Base-by-base conservation (phyloP, 30 jellyfish, hydroid and myxozoan species). In the Pelagia noctiluca region DNA sequence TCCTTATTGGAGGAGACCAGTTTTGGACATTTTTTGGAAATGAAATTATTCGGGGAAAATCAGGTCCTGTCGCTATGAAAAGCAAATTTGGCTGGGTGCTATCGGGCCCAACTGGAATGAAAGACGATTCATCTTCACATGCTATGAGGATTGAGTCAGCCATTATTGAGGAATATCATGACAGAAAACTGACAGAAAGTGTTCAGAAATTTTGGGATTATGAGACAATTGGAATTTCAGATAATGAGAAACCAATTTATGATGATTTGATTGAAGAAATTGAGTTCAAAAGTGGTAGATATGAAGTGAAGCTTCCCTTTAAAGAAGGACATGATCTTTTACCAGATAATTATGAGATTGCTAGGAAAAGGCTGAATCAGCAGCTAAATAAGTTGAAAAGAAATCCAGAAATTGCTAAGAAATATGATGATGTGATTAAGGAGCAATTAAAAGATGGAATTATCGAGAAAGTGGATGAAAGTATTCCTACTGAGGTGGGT, bases 371-470 rank as follows among this genome's bases (percentile, higher is more conserved):
- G n/a, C n/a, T n/a, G n/a, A n/a, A n/a, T n/a, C n/a, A n/a, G n/a
- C n/a, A n/a, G n/a, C n/a, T n/a, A n/a, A n/a, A n/a, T n/a, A n/a
- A n/a, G n/a, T 63, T 78, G 32, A 28, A 53, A 52, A 63, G 46
- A 5, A 69, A 78, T n/a, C 68, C 83, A 28, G 89, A 78, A 25
- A 78, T 36, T 71, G 19, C 62, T 1, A 12, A 2, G 7, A 65
- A 78, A 25, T 78, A 34, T 57, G 75, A 61, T 12, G 23, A 22
- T 1, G 31, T 54, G 0, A 47, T 75, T 1, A 49, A 75, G 33
- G 87, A 75, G 13, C 87, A 75, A 60, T 75, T 75, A 49, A 63
- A 49, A 2, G 38, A 16, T 19, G 87, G 87, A 11, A 30, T 75
- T 13, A 50, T 75, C 11, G 87, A 75, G 5, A 31, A 31, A 54